Conservation (phyloP, 2,888 invertebrate genomes). For the Trissoscelio sp. region DNA sequence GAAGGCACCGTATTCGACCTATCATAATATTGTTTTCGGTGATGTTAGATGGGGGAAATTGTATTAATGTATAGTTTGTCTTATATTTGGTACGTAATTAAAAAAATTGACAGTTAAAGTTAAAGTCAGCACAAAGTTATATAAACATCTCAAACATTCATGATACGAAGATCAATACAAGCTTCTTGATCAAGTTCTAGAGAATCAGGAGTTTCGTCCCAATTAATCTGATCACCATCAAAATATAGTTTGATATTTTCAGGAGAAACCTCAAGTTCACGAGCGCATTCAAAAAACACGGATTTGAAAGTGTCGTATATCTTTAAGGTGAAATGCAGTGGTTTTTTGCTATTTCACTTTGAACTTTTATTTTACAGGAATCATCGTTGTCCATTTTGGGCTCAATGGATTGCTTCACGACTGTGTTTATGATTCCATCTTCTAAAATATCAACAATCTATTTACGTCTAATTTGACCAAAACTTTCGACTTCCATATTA, state of each 20-base stretch:
- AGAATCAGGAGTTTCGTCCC: constrained; percentile 76
- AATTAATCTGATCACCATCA: constrained; percentile 77
- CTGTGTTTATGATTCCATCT: constrained; percentile 75
- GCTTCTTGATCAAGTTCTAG: constrained; percentile 79
- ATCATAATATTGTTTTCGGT: too few species aligned
- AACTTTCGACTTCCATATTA: constrained; percentile 77
- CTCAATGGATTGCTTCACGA: too few species aligned
- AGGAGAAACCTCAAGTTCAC: constrained; percentile 72
- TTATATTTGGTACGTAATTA: too few species aligned
- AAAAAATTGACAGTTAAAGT: too few species aligned
- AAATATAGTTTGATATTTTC: constrained; percentile 77
- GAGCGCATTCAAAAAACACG: constrained; percentile 72
- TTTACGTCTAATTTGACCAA: constrained; percentile 74
- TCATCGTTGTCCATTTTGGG: constrained; percentile 64
- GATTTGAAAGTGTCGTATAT: constrained; percentile 72
- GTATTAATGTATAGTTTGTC: too few species aligned
- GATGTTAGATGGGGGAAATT: too few species aligned
- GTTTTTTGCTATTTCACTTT: constrained; percentile 74
- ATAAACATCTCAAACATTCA: too few species aligned
- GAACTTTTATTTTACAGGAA: constrained; percentile 77
- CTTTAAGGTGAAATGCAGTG: constrained; percentile 70
- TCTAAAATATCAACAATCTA: constrained; percentile 79
- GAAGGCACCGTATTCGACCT: too few species aligned
- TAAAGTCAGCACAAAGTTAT: too few species aligned
- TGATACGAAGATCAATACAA: constrained; percentile 75